Conservation (phyloP, 2,888 invertebrate genomes). For the Anodontia alba region DNA sequence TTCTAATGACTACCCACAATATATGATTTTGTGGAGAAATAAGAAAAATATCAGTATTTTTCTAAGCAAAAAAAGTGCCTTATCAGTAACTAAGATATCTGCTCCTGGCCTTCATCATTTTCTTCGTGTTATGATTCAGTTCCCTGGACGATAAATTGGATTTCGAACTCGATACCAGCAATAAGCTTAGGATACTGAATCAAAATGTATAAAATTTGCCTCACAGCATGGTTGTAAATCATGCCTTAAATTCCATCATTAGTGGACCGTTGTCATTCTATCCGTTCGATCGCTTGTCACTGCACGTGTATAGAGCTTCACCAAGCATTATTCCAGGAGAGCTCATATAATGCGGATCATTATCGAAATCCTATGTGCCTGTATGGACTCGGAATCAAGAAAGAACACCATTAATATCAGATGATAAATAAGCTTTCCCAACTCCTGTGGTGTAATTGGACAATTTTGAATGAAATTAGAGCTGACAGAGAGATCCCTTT, state of each 20-base stretch:
- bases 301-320: conserved; percentile 14
- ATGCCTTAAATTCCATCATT: conserved; percentile 26
- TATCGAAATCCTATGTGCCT: not conserved
- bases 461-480: conserved; percentile 18
- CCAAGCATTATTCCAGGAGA: not conserved
- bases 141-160: not conserved
- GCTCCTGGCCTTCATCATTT: too few relatives aligned
- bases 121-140: not conserved
- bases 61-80: too few relatives aligned
- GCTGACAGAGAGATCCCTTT: not conserved
- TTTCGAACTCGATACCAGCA: not conserved
- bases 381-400: not conserved
- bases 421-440: conserved; percentile 14
- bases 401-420: not conserved
- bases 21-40: too few relatives aligned
- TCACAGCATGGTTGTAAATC: conserved; percentile 17
- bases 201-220: not conserved
- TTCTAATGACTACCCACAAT: too few relatives aligned
- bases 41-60: too few relatives aligned
- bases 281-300: not conserved
- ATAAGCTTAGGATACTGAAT: not conserved
- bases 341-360: not conserved
- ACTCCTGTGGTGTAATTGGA: conserved; percentile 21
- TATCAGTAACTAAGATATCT: too few relatives aligned
- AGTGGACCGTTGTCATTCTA: conserved; percentile 7